Evolutionary conservation across 2,888 invertebrate species (phyloP), one percentile per base, ranked within the genome.

Genomic region (Perdita meconis): DNA sequence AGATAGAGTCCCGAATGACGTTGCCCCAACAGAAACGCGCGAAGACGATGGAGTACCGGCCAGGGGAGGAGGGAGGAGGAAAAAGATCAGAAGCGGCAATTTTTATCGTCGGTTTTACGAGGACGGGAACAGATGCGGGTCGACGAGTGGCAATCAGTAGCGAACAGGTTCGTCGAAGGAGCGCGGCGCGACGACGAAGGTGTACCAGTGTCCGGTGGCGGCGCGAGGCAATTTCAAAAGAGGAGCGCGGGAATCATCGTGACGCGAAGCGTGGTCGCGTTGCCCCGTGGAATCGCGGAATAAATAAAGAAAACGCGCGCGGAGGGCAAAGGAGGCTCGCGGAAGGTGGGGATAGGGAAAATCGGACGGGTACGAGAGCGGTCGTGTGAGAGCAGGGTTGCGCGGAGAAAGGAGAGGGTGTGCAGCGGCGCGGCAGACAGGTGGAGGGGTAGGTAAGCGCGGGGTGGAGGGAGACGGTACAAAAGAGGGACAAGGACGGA

Each of bases 361-460:
- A 79, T 81, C 72, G 88, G 82, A 66, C 78, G 82, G 66, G 51
- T 80, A 66, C 67, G 84, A 30, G 30, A 30, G 30, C 81, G 86
- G 76, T 81, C 70, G 84, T 60, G 56, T 30, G 72, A 50, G 19
- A 57, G 64, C 38, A 63, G 80, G 82, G 76, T 75, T 76, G 64
- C 12, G 44, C 47, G 83, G 79, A 69, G 78, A 59, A 78, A 73
- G 61, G 81, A 74, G 86, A 76, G 84, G 79, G 78, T 79, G 83
- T 64, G 77, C 71, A 85, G 86, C 82, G 84, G 85, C 87, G 82
- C 87, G 83, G 75, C 85, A 87, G 89, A 89, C 84, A 88, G 89
- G 88, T 89, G 89, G 86, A 89, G 86, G 90, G 89, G 89, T 84
- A 79, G 87, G 78, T 93, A 91, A 92, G 88, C 69, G 88, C 91